Conservation (phyloP, 2,113 vertebrate genomes). For the Apteryx owenii region DNA sequence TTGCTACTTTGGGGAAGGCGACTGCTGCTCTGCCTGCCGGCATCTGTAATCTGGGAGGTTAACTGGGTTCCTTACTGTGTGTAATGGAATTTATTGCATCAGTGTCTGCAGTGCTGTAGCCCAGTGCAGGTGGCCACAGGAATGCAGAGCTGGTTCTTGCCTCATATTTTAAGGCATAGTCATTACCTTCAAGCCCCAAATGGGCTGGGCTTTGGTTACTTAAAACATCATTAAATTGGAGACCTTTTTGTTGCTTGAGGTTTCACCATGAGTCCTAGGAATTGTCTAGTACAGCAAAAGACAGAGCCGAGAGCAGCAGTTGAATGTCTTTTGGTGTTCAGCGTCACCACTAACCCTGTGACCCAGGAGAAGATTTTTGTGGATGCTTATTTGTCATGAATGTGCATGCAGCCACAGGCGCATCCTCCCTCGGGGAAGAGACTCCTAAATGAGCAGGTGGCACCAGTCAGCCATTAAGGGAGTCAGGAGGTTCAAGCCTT, state of each 20-base stretch:
- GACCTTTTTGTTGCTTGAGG: neutral
- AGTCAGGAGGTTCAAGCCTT: neutral
- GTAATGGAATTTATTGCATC: neutral
- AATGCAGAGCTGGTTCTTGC: neutral
- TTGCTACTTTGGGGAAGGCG: neutral
- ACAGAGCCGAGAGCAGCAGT: too few species aligned
- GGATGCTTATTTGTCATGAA: neutral
- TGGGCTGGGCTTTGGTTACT: neutral
- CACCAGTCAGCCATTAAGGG: neutral
- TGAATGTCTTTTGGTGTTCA: neutral
- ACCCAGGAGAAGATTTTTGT: neutral
- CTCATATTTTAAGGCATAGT: neutral
- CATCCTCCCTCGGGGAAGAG: neutral
- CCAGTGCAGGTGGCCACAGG: neutral
- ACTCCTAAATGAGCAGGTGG: neutral
- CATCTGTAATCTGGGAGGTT: neutral
- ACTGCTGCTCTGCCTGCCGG: neutral
- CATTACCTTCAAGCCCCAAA: neutral
- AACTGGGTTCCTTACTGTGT: neutral
- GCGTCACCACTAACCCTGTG: neutral
- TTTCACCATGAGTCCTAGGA: neutral
- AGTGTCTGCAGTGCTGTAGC: rapidly evolving
- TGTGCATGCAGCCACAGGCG: neutral
- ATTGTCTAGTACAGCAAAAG: neutral
- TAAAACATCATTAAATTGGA: neutral